Evolutionary conservation across 2,113 vertebrate genomes (phyloP).

Genomic region (Rutilus rutilus): DNA sequence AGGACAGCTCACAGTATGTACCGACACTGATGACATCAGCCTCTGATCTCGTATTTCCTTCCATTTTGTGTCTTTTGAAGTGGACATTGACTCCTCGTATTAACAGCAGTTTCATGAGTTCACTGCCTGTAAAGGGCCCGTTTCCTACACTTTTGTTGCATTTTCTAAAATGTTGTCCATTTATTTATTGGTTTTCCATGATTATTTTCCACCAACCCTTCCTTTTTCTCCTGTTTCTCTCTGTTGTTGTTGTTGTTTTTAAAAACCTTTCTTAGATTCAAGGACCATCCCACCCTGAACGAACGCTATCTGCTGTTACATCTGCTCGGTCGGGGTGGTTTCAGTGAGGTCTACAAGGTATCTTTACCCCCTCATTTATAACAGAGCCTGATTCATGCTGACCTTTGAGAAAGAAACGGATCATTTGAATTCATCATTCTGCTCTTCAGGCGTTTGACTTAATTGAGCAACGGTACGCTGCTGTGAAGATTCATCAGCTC

Average conservation of each 20-base stretch:
- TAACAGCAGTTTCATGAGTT: too few relatives aligned
- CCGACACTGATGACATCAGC: conserved; percentile 32
- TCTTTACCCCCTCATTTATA: conserved; percentile 4
- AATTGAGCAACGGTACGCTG: conserved; percentile 97
- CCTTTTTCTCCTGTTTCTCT: neutral
- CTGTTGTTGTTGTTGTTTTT: neutral
- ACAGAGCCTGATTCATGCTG: neutral
- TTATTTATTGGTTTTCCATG: neutral
- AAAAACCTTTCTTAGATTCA: conserved; percentile 81
- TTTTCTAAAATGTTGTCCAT: neutral
- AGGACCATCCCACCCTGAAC: conserved; percentile 98
- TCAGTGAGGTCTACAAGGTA: conserved; percentile 99
- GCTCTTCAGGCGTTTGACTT: conserved; percentile 94
- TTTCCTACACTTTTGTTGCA: neutral
- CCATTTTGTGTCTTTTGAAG: neutral
- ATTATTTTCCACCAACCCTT: neutral
- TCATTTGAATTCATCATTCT: neutral
- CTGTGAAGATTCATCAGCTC: conserved; percentile 99
- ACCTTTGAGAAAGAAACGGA: neutral
- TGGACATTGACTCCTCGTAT: neutral
- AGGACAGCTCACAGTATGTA: conserved; percentile 99
- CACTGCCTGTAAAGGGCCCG: neutral
- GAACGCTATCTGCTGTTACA: conserved; percentile 96
- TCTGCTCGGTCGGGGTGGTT: conserved; percentile 96
- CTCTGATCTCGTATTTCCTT: conserved; percentile 6